A percentile compares a stretch with the other conserved stretches of the same genome.
phyloP scores from a whole-genome alignment of 2,888 invertebrate genomes.

The Ectemnius continuus region DNA sequence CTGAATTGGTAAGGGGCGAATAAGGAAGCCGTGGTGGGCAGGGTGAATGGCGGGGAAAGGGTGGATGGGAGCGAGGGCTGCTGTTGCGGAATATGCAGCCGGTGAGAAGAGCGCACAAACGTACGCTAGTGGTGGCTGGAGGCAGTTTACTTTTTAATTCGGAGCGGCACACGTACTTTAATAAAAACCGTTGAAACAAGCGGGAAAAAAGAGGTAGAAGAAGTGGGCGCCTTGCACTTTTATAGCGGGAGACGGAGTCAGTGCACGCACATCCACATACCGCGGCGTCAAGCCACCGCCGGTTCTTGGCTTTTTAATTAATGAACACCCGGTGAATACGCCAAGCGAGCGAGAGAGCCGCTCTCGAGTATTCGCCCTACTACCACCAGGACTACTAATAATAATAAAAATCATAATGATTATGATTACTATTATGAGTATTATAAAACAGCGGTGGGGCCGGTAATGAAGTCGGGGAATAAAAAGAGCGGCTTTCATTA shows the following conservation, averaged over 20 bases:
- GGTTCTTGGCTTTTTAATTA: conserved; percentile 69
- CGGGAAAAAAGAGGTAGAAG: conserved; percentile 26
- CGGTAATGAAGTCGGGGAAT: conserved; percentile 33
- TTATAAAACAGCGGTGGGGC: conserved; percentile 22
- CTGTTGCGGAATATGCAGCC: conserved; percentile 12
- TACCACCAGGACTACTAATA: conserved; percentile 18
- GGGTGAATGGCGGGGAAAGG: too few species aligned
- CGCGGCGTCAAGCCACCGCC: conserved; percentile 27
- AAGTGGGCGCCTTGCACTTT: conserved; percentile 32
- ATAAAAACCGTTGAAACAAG: conserved; percentile 70
- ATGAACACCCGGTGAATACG: conserved; percentile 65
- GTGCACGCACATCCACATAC: conserved; percentile 19
- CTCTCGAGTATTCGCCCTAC: conserved; percentile 23
- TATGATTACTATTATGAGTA: conserved; percentile 23
- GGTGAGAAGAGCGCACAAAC: not conserved
- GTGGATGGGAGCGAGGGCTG: too few species aligned
- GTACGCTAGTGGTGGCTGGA: conserved; percentile 33
- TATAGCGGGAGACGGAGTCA: conserved; percentile 11
- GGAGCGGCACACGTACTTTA: conserved; percentile 66
- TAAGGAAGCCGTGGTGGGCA: too few species aligned
- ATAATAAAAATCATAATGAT: conserved; percentile 38
- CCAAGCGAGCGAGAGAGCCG: not conserved
- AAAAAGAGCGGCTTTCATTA: conserved; percentile 49
- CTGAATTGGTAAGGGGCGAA: not conserved
- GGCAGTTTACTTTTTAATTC: conserved; percentile 74